A percentile compares a stretch with the other conserved stretches of the same genome.
Conservation (phyloP, 2,888 invertebrate species). For the Yponomeuta plumbellus region DNA sequence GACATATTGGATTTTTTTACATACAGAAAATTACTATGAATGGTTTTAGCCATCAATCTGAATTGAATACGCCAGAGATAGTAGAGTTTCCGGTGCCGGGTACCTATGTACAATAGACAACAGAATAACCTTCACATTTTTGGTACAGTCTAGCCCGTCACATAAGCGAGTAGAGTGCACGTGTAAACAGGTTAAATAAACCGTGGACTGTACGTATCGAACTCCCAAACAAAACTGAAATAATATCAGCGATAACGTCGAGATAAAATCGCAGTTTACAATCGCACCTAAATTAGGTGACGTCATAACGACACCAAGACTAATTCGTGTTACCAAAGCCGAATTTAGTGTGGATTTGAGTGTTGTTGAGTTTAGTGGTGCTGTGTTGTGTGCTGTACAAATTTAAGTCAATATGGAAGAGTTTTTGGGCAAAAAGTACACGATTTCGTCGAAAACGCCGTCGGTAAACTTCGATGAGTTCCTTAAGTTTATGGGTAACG, state of each 20-base stretch:
- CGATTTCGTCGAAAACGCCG: not conserved
- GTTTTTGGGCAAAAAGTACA: constrained; percentile 35
- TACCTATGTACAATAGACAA: too few relatives aligned
- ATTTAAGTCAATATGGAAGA: constrained; percentile 43
- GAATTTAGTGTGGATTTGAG: not conserved
- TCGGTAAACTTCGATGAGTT: constrained; percentile 43
- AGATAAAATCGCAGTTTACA: not conserved
- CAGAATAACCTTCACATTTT: too few relatives aligned
- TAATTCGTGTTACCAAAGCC: constrained; percentile 10
- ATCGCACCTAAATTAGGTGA: not conserved
- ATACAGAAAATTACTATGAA: too few relatives aligned
- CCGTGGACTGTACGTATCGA: constrained; percentile 4
- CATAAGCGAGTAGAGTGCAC: too few relatives aligned
- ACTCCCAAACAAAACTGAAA: not conserved
- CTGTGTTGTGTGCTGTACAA: not conserved
- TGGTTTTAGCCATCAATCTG: too few relatives aligned
- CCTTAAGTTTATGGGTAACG: constrained; percentile 37
- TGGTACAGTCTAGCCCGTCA: too few relatives aligned
- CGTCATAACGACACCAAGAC: not conserved
- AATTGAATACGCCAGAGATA: too few relatives aligned
- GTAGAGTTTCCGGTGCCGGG: too few relatives aligned
- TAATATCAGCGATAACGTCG: too few relatives aligned
- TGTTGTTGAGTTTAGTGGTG: not conserved
- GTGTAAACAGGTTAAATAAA: too few relatives aligned
- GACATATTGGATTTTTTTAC: too few relatives aligned